Percentiles rank a stretch among this genome's conserved stretches.
These are phyloP conservation scores for Chaetophractus vellerosus DNA, from an alignment of 2,797 vertebrate species.

Conservation along the genomic window DNA sequence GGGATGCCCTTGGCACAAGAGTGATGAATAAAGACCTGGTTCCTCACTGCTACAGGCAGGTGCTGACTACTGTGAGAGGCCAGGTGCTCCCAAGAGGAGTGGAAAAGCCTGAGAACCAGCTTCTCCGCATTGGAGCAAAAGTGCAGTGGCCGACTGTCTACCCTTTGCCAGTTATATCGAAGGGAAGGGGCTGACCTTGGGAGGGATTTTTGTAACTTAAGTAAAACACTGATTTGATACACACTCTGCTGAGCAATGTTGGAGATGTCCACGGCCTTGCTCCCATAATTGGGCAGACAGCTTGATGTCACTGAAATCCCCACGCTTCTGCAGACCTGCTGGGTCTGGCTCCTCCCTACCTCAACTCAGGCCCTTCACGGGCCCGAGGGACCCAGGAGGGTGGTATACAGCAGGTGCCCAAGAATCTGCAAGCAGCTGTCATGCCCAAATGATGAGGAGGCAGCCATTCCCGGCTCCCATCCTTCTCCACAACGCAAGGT, in stretches of 20 bases:
- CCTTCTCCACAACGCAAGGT: neutral
- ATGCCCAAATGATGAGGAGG: neutral
- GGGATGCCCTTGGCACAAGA: neutral
- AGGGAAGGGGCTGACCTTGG: neutral
- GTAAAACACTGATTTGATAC: neutral
- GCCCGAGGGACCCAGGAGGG: neutral
- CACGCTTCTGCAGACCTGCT: neutral
- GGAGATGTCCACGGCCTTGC: neutral
- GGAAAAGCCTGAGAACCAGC: neutral
- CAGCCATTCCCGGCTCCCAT: neutral
- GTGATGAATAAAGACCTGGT: neutral
- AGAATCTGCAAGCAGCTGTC: neutral
- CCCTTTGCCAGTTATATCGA: neutral
- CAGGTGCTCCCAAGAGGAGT: neutral
- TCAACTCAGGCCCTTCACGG: neutral
- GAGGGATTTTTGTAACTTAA: neutral
- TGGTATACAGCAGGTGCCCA: too few relatives aligned
- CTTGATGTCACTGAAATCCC: neutral
- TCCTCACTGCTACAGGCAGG: neutral
- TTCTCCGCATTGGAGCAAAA: neutral
- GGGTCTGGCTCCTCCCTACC: neutral
- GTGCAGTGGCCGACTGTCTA: neutral
- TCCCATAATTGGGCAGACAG: neutral
- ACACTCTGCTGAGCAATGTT: neutral
- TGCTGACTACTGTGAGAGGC: neutral